Evolutionary conservation across 2,888 invertebrate species (phyloP).

Genomic region (Myopa tessellatipennis): DNA sequence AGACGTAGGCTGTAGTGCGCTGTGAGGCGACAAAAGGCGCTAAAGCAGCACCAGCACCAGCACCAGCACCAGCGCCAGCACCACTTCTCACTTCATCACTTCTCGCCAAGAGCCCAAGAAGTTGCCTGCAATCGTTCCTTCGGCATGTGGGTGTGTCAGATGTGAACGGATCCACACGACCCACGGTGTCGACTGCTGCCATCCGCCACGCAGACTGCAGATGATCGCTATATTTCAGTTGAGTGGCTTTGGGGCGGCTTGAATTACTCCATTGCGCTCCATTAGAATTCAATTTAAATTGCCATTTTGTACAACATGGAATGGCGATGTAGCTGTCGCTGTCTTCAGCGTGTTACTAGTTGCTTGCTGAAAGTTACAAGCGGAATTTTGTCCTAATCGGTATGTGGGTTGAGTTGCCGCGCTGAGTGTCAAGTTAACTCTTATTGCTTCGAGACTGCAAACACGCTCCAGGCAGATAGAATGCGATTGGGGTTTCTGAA

Average conservation of each 20-base stretch:
- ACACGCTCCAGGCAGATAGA: not conserved
- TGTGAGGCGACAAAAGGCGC: constrained; percentile 19
- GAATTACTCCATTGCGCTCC: constrained; percentile 24
- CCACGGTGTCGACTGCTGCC: constrained; percentile 11
- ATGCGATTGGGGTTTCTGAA: not conserved
- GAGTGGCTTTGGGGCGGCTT: not conserved
- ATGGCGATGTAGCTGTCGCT: constrained; percentile 41
- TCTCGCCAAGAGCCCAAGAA: not conserved
- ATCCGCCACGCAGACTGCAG: not conserved
- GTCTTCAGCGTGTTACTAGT: constrained; percentile 28
- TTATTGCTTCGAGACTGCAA: not conserved
- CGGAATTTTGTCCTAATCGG: constrained; percentile 13
- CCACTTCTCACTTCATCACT: not conserved
- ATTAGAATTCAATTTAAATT: constrained; percentile 45
- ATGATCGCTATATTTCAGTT: constrained; percentile 1
- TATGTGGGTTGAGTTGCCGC: constrained; percentile 20
- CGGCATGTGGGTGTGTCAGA: constrained; percentile 26
- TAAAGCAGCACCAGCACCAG: constrained; percentile 2
- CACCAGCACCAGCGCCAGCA: not conserved
- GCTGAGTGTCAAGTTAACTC: not conserved
- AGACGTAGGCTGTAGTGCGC: constrained; percentile 13
- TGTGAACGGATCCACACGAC: constrained; percentile 9
- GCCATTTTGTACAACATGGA: constrained; percentile 49
- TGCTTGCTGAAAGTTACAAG: constrained; percentile 8
- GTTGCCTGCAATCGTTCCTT: not conserved